These are phyloP conservation scores for Galeruca laticollis DNA, from an alignment of 2,888 invertebrate genomes.

Conservation along the genomic window DNA sequence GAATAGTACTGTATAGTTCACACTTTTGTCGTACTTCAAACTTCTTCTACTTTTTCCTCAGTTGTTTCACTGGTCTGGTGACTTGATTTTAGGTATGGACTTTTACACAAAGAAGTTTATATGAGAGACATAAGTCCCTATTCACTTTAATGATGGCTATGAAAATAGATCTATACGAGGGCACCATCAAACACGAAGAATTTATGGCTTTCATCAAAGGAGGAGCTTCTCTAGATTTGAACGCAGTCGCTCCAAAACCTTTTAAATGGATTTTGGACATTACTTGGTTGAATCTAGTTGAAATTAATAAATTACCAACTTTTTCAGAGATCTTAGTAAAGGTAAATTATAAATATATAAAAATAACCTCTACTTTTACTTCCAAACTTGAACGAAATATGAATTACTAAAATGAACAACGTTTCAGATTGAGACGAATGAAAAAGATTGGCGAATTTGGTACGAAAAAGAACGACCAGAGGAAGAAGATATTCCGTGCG, in stretches of 20 bases:
- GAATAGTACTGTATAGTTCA: no score
- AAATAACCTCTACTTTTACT: no score
- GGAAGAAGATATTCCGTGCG: constrained; percentile 90
- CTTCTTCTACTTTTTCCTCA: no score
- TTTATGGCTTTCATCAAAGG: constrained; percentile 97
- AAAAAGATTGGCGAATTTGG: constrained; percentile 91
- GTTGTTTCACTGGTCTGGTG: neutral
- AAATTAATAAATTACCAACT: constrained; percentile 85
- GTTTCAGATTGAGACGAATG: constrained; percentile 81
- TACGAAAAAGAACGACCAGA: constrained; percentile 95
- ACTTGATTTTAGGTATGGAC: constrained; percentile 76
- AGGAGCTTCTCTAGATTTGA: constrained; percentile 92
- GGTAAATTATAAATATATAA: no score
- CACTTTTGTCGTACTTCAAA: no score
- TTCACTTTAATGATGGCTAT: constrained; percentile 95
- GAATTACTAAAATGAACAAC: no score
- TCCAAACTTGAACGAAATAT: no score
- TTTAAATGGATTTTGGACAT: constrained; percentile 96
- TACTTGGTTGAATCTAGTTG: constrained; percentile 95
- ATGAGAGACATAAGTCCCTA: constrained; percentile 91
- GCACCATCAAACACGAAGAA: constrained; percentile 86
- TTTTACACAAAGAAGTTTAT: constrained; percentile 91
- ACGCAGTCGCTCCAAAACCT: constrained; percentile 92
- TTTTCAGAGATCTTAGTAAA: constrained; percentile 85
- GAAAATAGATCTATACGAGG: constrained; percentile 91